Conservation (phyloP, 2,113 vertebrate species). For the Motacilla alba region DNA sequence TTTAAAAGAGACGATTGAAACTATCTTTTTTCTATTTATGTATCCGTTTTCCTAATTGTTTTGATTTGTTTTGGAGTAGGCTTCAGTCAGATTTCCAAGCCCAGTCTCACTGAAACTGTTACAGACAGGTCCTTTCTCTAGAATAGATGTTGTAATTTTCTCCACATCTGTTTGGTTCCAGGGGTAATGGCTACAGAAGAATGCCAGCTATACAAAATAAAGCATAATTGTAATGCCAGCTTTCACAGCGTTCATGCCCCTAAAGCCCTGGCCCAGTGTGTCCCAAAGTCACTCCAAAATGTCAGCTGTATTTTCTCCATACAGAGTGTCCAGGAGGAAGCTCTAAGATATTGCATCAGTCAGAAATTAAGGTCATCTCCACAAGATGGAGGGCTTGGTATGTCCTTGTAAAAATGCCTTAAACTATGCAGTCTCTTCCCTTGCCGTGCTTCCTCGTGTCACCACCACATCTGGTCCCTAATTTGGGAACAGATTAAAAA, state of each 20-base stretch:
- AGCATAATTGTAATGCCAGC: not conserved
- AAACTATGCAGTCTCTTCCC: not conserved
- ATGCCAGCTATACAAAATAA: not conserved
- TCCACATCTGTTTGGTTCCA: not conserved
- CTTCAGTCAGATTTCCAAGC: not conserved
- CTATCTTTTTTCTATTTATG: not conserved
- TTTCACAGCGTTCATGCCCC: not conserved
- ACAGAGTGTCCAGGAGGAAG: not conserved
- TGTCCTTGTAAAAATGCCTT: not conserved
- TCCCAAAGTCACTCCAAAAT: not conserved
- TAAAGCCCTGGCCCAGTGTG: not conserved
- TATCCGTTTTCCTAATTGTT: not conserved
- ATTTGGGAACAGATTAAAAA: not conserved
- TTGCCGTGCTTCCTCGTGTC: not conserved
- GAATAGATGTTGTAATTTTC: not conserved
- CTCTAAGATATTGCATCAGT: not conserved
- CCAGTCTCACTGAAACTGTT: not conserved
- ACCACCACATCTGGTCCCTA: not conserved
- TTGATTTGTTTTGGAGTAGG: not conserved
- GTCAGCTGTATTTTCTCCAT: not conserved
- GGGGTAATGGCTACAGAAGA: not conserved
- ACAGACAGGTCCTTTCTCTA: not conserved
- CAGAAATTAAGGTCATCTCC: not conserved
- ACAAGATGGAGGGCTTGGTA: conserved; percentile 23
- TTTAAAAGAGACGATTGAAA: not conserved